Evolutionary conservation across 1,140 invertebrate genomes (phyloP).

Genomic region (Danaus melanippus): DNA sequence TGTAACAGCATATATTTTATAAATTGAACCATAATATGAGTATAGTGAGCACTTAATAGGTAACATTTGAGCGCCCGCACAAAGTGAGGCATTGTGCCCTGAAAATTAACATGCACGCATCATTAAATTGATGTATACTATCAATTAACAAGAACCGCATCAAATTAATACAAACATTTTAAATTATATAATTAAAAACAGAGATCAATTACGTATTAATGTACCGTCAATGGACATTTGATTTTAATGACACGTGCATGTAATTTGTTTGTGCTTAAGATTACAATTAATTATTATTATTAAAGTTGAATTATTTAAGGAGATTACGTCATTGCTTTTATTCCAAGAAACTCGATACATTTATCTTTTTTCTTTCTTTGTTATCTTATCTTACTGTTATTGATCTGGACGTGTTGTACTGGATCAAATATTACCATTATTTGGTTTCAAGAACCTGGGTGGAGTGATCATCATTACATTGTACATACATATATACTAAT

Average conservation of each 20-base stretch:
- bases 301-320: too few relatives aligned
- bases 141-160: conserved; percentile 45
- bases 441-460: too few relatives aligned
- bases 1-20: not conserved
- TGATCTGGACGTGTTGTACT: too few relatives aligned
- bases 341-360: conserved; percentile 7
- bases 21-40: not conserved
- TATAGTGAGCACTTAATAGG: conserved; percentile 12
- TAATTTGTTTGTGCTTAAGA: conserved; percentile 21
- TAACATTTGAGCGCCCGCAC: conserved; percentile 28
- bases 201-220: conserved; percentile 50
- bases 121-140: conserved; percentile 62
- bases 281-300: too few relatives aligned
- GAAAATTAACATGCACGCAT: conserved; percentile 61
- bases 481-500: too few relatives aligned
- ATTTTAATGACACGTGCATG: conserved; percentile 29
- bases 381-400: too few relatives aligned
- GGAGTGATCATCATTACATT: too few relatives aligned
- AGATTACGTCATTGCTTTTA: too few relatives aligned
- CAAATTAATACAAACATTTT: conserved; percentile 67
- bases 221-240: conserved; percentile 29
- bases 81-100: conserved; percentile 53
- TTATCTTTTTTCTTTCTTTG: not conserved
- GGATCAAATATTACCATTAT: too few relatives aligned
- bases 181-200: conserved; percentile 58